These are phyloP conservation scores for Micrasema longulum DNA, from an alignment of 1,140 invertebrate genomes.

Conservation along the genomic window DNA sequence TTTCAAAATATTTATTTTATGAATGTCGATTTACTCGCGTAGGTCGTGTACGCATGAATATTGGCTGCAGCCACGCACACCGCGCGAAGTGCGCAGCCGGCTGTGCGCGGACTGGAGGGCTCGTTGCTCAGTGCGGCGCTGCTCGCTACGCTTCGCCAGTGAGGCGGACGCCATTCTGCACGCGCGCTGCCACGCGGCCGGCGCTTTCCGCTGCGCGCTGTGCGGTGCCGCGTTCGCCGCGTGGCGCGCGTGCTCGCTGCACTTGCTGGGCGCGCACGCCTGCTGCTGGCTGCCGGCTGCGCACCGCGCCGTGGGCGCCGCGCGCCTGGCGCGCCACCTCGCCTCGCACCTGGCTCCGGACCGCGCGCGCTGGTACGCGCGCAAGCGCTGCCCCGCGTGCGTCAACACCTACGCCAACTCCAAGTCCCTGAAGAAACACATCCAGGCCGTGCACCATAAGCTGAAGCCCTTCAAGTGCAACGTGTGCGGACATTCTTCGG, in stretches of 20 bases:
- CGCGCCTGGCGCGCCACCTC: conserved; percentile 28
- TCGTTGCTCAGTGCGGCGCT: conserved; percentile 38
- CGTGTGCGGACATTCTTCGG: conserved; percentile 80
- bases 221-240: conserved; percentile 36
- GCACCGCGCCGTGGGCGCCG: conserved; percentile 43
- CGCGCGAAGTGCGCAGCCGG: conserved; percentile 8
- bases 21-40: not conserved
- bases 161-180: conserved; percentile 30
- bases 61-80: conserved; percentile 23
- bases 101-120: conserved; percentile 19
- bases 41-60: not conserved
- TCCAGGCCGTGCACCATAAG: conserved; percentile 82
- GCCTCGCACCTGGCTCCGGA: conserved; percentile 7
- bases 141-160: conserved; percentile 43
- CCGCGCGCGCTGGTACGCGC: conserved; percentile 16
- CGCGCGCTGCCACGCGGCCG: conserved; percentile 39
- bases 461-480: conserved; percentile 81
- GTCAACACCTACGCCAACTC: conserved; percentile 73
- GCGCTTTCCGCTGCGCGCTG: conserved; percentile 33
- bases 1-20: not conserved
- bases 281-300: conserved; percentile 38
- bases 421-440: conserved; percentile 81
- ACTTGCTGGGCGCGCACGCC: conserved; percentile 35
- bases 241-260: conserved; percentile 42
- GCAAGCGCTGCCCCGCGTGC: conserved; percentile 16